A percentile compares a stretch with the other conserved stretches of the same genome.
Conservation (phyloP, 2,888 invertebrate genomes). For the Agrotis segetum region DNA sequence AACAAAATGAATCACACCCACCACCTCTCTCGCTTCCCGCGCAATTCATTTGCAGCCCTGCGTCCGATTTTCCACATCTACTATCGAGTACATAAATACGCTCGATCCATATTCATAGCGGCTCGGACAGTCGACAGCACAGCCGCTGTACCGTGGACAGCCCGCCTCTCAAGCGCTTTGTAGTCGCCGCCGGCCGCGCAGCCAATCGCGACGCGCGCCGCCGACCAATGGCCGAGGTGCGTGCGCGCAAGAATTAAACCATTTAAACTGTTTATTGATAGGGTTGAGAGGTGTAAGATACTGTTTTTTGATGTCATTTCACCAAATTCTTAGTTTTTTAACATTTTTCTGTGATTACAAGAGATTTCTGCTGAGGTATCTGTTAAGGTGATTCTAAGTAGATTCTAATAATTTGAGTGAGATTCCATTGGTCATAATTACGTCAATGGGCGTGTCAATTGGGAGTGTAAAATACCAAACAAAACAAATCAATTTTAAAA, state of each 20-base stretch:
- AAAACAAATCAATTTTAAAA: background rate
- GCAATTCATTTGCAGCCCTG: conserved; percentile 61
- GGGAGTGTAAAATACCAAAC: conserved; percentile 9
- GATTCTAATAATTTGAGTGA: background rate
- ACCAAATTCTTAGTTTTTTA: background rate
- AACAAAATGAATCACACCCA: background rate
- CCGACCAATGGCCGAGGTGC: conserved; percentile 83
- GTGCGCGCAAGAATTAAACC: conserved; percentile 84
- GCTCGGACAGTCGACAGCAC: conserved; percentile 82
- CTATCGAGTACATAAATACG: conserved; percentile 64
- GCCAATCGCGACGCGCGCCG: conserved; percentile 79
- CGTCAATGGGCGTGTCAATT: conserved; percentile 50
- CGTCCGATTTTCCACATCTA: conserved; percentile 55
- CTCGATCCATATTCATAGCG: conserved; percentile 85
- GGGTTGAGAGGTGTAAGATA: conserved; percentile 74
- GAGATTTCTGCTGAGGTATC: background rate
- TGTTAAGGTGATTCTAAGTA: background rate
- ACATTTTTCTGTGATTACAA: too few species aligned
- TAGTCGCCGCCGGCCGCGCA: conserved; percentile 78
- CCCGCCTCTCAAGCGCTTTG: conserved; percentile 86
- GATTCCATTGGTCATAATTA: conserved; percentile 4
- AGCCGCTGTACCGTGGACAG: conserved; percentile 73
- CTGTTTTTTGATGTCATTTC: conserved; percentile 32
- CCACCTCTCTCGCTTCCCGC: background rate
- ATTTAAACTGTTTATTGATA: conserved; percentile 79